Evolutionary conservation across 2,888 invertebrate genomes (phyloP), one percentile per base, ranked within the genome.

Genomic region (Hartigia nigra): DNA sequence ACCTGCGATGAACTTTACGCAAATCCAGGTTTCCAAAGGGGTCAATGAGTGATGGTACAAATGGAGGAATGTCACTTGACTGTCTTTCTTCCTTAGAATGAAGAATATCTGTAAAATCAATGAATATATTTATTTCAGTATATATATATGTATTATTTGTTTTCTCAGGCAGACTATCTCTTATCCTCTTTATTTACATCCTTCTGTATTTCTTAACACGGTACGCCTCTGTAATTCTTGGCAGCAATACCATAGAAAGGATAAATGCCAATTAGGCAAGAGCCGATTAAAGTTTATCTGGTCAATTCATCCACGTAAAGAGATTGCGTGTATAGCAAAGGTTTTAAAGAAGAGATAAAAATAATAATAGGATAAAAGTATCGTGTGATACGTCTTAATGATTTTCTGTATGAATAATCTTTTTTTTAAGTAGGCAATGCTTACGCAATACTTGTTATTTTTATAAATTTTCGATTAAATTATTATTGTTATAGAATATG

Each of bases 41-140:
- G 96, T 96, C 84, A 96, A 91, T 70, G 96, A 95, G 92, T 97
- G 97, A 90, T 97, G 97, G 92, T 97, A 97, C 70, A 97, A 94
- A 90, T 97, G 97, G 12, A 97, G 93, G 92, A 96, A 95, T 31
- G 96, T 95, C 87, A 97, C 95, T 91, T 97, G 97, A 86, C 95
- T 95, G 92, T 96, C 95, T 92, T 97, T 97, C 92, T 97, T 97
- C 72, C 97, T 93, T 86, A 97, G 92, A 70, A 97, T 95, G 92
- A 97, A 97, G 93, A 97, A 97, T 87, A 93, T 85, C 93, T 93
- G 89, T 55, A 88, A 55, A 55, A 9, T 23, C 4, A 55, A 55
- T 55, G 23, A 55, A 5, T 23, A 23, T 5, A 39, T 39, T 4
- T 39, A 14, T 34, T 34, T 34, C 34, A 34, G 34, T 39, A 39